Evolutionary conservation across 2,797 vertebrate genomes (phyloP), one percentile per base, ranked within the genome.

Genomic region (Lateolabrax maculatus): DNA sequence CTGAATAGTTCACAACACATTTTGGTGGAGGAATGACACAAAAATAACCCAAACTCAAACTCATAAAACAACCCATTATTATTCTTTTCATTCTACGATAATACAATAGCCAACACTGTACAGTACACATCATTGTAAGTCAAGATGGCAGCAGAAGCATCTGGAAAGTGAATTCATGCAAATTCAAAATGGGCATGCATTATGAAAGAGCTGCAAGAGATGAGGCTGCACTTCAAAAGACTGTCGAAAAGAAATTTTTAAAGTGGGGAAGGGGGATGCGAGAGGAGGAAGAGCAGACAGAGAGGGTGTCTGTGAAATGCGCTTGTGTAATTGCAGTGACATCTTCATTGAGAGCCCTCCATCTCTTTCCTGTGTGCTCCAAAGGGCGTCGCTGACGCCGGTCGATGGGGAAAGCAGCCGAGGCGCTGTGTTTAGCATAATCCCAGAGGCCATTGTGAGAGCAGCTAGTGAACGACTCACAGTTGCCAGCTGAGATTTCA

Each of bases 401-500:
- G 87, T 96, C 93, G 93, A 95, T 96, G 85, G 85, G 83, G 84
- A 87, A 80, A 91, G 90, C 82, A 85, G 91, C 91, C 92, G 91
- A 77, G 79, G 95, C 96, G 94, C 97, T 96, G 96, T 93, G 95
- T 97, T 98, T 97, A 98, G 96, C 96, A 97, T 96, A 98, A 98
- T 96, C 98, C 96, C 97, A 98, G 97, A 95, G 95, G 96, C 97
- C 94, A 96, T 97, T 97, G 97, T 99, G 98, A 97, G 97, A 95
- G 95, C 94, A 92, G 95, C 87, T 92, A 94, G 86, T 90, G 90
- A 96, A 96, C 92, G 93, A 94, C 97, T 98, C 98, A 99, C 98
- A 98, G 98, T 99, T 99, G 98, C 98, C 98, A 98, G 98, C 97
- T 99, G 98, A 99, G 98, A 99, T 99, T 99, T 97, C 95, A 95